Conservation (phyloP, 2,888 invertebrate genomes). For the Lycophotia porphyrea region DNA sequence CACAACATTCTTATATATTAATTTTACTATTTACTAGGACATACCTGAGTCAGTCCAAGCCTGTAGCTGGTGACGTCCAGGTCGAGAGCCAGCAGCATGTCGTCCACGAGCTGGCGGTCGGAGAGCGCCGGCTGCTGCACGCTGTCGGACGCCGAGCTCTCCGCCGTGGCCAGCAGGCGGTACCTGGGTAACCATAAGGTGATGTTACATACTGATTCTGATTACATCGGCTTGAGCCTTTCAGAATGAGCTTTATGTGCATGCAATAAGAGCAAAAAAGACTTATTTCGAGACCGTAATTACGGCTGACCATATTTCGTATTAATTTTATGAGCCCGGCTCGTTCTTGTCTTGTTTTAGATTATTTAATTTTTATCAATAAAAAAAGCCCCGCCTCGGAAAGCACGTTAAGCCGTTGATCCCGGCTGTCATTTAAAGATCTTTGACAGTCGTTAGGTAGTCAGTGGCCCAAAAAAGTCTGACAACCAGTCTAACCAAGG, state of each 20-base stretch:
- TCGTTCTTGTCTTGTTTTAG: no score
- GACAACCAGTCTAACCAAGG: no score
- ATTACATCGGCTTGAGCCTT: background rate
- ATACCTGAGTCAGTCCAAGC: constrained; percentile 97
- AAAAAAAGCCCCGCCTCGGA: no score
- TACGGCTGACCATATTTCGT: no score
- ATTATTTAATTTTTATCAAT: no score
- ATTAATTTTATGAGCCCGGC: no score
- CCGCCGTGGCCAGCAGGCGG: constrained; percentile 88
- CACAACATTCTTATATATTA: background rate
- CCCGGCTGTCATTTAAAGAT: no score
- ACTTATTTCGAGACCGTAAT: background rate
- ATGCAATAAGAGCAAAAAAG: background rate
- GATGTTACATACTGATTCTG: background rate
- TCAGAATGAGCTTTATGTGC: background rate
- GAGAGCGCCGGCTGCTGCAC: constrained; percentile 81
- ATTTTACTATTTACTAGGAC: constrained; percentile 69
- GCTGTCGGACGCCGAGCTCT: constrained; percentile 74
- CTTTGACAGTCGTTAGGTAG: no score
- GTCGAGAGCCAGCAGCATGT: constrained; percentile 95
- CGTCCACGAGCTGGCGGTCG: constrained; percentile 93
- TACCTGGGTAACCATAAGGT: constrained; percentile 76
- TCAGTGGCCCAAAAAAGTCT: no score
- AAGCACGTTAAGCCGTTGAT: no score
- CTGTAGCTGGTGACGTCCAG: constrained; percentile 96